Evolutionary conservation across 1,140 invertebrate species (phyloP).

Genomic region (Dermatophagoides farinae): DNA sequence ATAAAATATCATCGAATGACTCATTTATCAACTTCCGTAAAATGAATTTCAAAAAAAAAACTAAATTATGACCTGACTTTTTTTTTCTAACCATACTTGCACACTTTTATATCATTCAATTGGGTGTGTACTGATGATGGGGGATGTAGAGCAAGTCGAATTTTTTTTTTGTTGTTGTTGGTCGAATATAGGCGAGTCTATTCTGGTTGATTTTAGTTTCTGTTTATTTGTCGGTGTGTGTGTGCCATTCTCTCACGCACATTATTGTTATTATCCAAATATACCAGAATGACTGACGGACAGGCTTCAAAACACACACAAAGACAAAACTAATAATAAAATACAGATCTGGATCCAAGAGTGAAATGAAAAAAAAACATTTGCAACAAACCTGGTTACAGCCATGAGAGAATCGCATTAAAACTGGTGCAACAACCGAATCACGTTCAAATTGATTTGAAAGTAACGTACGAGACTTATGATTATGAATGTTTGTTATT

Average conservation of each 20-base stretch:
- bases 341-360: background rate
- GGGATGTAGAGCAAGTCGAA: too few relatives aligned
- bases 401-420: slow-evolving; percentile 62
- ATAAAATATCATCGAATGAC: too few relatives aligned
- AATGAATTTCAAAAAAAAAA: too few relatives aligned
- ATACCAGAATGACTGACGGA: background rate
- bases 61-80: too few relatives aligned
- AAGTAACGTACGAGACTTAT: background rate
- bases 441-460: slow-evolving; percentile 31
- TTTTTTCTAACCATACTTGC: too few relatives aligned
- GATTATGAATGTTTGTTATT: background rate
- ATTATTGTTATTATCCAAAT: background rate
- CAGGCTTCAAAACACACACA: background rate
- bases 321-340: background rate
- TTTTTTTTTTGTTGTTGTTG: too few relatives aligned
- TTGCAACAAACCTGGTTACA: slow-evolving; percentile 37
- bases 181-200: too few relatives aligned
- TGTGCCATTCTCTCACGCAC: background rate
- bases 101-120: too few relatives aligned
- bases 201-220: too few relatives aligned
- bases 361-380: background rate
- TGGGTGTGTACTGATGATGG: too few relatives aligned
- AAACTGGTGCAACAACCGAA: slow-evolving; percentile 44
- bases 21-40: too few relatives aligned
- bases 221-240: background rate